phyloP scores from a whole-genome alignment of 92 coral and sea anemone species.

The Palythoa caribaeorum region DNA sequence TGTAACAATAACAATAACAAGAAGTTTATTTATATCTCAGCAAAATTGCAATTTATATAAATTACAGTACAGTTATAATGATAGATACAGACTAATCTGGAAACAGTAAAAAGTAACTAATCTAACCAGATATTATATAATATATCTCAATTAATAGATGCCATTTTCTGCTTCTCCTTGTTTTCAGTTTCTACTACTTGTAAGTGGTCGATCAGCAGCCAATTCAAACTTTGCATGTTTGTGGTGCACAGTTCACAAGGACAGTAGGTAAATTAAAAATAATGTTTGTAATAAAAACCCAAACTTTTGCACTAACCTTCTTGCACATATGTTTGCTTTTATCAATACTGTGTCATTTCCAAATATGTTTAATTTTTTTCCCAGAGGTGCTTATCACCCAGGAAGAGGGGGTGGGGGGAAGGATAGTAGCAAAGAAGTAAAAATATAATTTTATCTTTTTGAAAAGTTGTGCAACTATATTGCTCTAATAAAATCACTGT shows the following conservation, averaged over 20 bases:
- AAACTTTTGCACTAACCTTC: not conserved
- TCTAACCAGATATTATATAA: not conserved
- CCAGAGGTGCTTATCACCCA: conserved; percentile 6
- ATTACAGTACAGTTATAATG: not conserved
- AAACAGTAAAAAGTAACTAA: not conserved
- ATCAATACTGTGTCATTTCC: not conserved
- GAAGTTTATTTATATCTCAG: too few relatives aligned
- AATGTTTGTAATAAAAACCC: not conserved
- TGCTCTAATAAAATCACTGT: conserved; percentile 8
- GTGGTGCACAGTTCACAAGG: conserved; percentile 63
- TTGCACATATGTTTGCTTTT: conserved; percentile 4
- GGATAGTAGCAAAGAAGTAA: not conserved
- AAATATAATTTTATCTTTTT: not conserved
- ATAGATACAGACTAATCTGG: not conserved
- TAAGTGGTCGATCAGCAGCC: conserved; percentile 49
- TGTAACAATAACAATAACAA: not conserved
- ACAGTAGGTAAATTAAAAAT: conserved; percentile 23
- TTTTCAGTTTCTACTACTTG: conserved; percentile 34
- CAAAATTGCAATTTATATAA: too few relatives aligned
- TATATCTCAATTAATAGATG: conserved; percentile 15
- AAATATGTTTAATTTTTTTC: not conserved
- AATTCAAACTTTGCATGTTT: conserved; percentile 62
- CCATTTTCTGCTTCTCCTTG: conserved; percentile 26
- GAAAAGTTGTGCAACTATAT: conserved; percentile 16
- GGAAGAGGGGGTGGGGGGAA: not conserved